A percentile compares a stretch with the other conserved stretches of the same genome.
phyloP scores from a whole-genome alignment of 2,797 vertebrate species.

The Malurus splendens region DNA sequence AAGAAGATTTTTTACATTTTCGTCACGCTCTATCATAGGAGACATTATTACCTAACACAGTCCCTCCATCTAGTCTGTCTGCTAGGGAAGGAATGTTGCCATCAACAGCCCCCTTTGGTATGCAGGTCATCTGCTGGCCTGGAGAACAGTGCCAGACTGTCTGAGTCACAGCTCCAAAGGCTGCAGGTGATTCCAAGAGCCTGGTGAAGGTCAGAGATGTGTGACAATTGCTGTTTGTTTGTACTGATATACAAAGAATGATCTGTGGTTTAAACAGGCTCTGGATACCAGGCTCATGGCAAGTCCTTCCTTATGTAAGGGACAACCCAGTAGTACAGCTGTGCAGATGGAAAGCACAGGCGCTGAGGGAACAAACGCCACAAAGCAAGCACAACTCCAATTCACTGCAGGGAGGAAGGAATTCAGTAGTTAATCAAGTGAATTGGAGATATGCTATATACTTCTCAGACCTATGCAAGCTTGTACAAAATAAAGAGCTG shows the following conservation, averaged over 20 bases:
- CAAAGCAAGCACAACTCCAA: neutral
- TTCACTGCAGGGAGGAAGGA: neutral
- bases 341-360: neutral
- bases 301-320: neutral
- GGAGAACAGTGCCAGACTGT: neutral
- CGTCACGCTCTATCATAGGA: neutral
- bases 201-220: neutral
- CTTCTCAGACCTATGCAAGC: neutral
- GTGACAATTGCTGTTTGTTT: neutral
- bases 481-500: neutral
- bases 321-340: neutral
- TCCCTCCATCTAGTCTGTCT: neutral
- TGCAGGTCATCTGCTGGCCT: neutral
- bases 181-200: neutral
- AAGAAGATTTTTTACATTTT: neutral
- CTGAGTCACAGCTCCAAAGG: neutral
- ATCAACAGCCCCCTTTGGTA: neutral
- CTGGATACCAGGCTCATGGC: neutral
- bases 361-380: neutral
- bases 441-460: neutral
- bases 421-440: neutral
- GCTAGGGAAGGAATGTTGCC: neutral
- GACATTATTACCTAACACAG: neutral
- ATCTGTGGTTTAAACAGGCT: neutral
- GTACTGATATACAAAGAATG: neutral